These are phyloP conservation scores for Artemia sinica DNA, from an alignment of 2,888 invertebrate genomes.

Conservation along the genomic window DNA sequence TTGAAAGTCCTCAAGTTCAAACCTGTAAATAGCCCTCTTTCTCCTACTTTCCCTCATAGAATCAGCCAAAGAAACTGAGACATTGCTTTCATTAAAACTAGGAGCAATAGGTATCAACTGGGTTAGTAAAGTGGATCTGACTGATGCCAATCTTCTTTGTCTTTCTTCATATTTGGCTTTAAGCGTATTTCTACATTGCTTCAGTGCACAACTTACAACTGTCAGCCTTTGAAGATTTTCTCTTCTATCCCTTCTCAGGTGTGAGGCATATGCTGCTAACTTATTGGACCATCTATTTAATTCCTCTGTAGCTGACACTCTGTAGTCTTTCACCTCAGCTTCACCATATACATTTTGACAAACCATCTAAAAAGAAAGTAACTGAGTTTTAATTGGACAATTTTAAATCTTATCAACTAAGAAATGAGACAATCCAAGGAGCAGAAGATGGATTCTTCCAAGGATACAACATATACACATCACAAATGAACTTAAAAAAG, in stretches of 20 bases:
- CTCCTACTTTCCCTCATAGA: conserved; percentile 6
- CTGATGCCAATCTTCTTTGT: neutral
- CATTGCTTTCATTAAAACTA: neutral
- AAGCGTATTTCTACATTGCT: neutral
- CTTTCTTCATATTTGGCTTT: conserved; percentile 9
- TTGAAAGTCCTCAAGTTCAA: conserved; percentile 3
- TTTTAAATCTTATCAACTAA: too few species aligned
- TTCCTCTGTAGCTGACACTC: conserved; percentile 1
- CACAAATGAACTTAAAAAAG: too few species aligned
- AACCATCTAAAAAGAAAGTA: conserved; percentile 4
- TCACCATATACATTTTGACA: neutral
- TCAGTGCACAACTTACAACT: conserved; percentile 8
- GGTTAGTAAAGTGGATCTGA: conserved; percentile 2
- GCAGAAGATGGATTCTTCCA: too few species aligned
- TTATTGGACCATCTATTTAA: conserved; percentile 6
- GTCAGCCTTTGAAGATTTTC: neutral
- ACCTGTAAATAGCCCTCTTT: conserved; percentile 2
- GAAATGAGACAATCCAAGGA: too few species aligned
- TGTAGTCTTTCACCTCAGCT: neutral
- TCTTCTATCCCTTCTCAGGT: neutral
- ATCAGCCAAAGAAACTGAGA: neutral
- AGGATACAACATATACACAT: too few species aligned
- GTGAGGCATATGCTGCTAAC: conserved; percentile 3
- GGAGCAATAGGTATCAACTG: neutral
- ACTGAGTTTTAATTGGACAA: too few species aligned